Evolutionary conservation across 2,888 invertebrate genomes (phyloP).

Genomic region (Teinopalpus imperialis): DNA sequence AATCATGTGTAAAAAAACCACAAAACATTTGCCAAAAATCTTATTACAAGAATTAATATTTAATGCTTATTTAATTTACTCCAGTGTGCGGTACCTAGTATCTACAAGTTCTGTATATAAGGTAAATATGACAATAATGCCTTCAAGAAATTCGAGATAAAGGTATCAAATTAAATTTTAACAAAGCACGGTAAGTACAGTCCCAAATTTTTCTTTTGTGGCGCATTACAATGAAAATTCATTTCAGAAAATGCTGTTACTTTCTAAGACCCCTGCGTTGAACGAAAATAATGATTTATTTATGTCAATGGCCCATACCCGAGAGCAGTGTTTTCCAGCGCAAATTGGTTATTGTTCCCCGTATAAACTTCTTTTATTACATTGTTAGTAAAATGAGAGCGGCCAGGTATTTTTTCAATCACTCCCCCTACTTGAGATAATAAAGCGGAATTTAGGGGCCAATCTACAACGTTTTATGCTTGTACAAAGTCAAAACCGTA

Average conservation of each 20-base stretch:
- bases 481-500: constrained; percentile 25
- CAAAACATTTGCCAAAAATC: too few species aligned
- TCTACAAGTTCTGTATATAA: neutral
- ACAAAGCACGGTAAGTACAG: constrained; percentile 68
- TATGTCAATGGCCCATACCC: constrained; percentile 75
- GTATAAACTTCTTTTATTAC: constrained; percentile 77
- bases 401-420: constrained; percentile 62
- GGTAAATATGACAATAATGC: constrained; percentile 31
- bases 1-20: too few species aligned
- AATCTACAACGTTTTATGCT: constrained; percentile 54
- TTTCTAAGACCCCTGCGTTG: constrained; percentile 44
- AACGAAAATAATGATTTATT: constrained; percentile 77
- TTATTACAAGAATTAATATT: too few species aligned
- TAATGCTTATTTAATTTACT: too few species aligned
- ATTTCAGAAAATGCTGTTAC: constrained; percentile 47
- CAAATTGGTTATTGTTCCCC: constrained; percentile 78
- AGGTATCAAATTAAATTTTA: constrained; percentile 80
- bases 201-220: constrained; percentile 75
- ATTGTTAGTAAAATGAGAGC: constrained; percentile 74
- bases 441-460: constrained; percentile 62
- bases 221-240: constrained; percentile 75
- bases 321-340: constrained; percentile 63
- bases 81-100: too few species aligned
- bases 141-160: constrained; percentile 64
- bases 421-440: constrained; percentile 53